phyloP scores from a whole-genome alignment of 2,113 vertebrate species.

The Stigmatopora nigra region DNA sequence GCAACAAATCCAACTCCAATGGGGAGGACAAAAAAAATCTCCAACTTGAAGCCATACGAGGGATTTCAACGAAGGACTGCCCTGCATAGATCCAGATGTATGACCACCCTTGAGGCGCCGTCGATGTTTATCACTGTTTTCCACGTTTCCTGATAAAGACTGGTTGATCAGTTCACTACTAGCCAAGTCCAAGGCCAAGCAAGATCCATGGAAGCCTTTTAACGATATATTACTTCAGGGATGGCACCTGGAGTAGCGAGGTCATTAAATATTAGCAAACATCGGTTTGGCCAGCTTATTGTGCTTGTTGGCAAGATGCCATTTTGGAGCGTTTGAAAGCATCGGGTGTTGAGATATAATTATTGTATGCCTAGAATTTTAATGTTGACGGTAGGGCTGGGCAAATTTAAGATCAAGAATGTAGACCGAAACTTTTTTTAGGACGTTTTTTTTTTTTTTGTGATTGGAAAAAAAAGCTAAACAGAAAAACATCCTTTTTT shows the following conservation, averaged over 20 bases:
- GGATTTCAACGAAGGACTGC: too few species aligned
- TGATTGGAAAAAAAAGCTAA: too few species aligned
- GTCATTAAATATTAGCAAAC: background rate
- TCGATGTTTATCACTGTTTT: background rate
- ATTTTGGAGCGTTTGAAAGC: background rate
- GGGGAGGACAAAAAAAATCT: background rate
- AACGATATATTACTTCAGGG: background rate
- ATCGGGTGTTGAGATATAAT: background rate
- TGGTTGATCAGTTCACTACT: background rate
- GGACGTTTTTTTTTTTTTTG: too few species aligned
- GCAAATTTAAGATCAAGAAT: background rate
- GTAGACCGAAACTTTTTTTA: too few species aligned
- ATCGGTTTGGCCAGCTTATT: background rate
- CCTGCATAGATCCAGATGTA: too few species aligned
- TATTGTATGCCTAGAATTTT: background rate
- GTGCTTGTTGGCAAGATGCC: background rate
- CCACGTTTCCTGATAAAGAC: background rate
- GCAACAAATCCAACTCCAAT: background rate
- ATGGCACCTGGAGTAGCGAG: too few species aligned
- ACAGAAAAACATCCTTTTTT: constrained; percentile 1
- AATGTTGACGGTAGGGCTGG: background rate
- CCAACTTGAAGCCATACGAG: too few species aligned
- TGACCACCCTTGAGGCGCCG: background rate
- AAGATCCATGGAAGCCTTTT: background rate
- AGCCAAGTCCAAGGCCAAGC: background rate